These are phyloP conservation scores for Cephonodes hylas DNA, from an alignment of 2,888 invertebrate species.

Conservation along the genomic window DNA sequence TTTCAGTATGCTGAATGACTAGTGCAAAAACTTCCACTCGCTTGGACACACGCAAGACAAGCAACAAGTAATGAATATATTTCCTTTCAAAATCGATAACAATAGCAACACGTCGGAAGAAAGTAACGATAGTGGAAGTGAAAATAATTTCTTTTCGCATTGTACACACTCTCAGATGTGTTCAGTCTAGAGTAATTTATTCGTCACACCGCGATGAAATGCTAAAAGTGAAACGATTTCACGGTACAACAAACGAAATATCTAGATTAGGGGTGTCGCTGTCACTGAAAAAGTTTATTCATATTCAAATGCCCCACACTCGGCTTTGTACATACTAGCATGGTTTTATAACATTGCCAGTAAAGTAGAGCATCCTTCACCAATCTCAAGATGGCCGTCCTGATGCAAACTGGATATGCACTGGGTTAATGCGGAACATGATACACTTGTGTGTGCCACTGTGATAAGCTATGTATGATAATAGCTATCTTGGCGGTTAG, in stretches of 20 bases:
- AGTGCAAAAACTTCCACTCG: not conserved
- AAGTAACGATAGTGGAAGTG: conserved; percentile 30
- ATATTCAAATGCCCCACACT: too few species aligned
- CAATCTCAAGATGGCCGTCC: too few species aligned
- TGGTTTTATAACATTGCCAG: too few species aligned
- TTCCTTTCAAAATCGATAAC: conserved; percentile 10
- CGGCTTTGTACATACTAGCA: too few species aligned
- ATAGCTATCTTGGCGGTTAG: too few species aligned
- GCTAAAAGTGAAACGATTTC: conserved; percentile 6
- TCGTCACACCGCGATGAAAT: conserved; percentile 10
- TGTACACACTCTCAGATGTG: not conserved
- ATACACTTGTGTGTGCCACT: too few species aligned
- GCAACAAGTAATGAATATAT: not conserved
- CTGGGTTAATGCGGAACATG: too few species aligned
- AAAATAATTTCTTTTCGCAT: conserved; percentile 21
- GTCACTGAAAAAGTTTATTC: too few species aligned
- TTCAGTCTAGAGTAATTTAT: conserved; percentile 1
- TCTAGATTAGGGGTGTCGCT: not conserved
- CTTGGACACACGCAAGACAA: not conserved
- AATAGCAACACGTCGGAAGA: conserved; percentile 9
- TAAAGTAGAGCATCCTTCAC: too few species aligned
- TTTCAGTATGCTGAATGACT: too few species aligned
- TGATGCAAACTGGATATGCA: too few species aligned
- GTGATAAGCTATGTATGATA: too few species aligned
- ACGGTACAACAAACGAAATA: not conserved